Evolutionary conservation across 2,113 vertebrate genomes (phyloP), one percentile per base, ranked within the genome.

Genomic region (Rana temporaria): DNA sequence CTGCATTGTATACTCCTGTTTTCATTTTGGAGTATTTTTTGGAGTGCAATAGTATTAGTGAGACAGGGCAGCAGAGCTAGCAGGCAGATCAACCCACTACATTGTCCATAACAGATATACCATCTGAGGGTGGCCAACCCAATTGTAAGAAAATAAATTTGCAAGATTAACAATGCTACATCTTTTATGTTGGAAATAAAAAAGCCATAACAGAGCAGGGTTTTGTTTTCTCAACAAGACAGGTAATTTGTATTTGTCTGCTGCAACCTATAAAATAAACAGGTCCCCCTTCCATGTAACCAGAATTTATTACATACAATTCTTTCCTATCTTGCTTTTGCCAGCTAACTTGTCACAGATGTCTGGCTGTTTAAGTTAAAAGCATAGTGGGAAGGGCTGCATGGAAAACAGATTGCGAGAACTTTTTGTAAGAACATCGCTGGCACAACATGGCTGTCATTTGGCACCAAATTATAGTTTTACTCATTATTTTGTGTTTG

Each of bases 401-500:
- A 42, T 0, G 52, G 17, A 57, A 73, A 73, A 73, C 70, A 73
- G 70, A 73, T 59, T 59, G 70, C 7, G 2, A 8, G 16, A 73
- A 57, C 26, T 57, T 73, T 73, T 59, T 53, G 6, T 24, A 72
- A 72, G 52, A 32, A 72, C 70, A 72, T 24, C 30, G 53, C 24
- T 57, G 70, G 70, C 70, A 73, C 22, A 22, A 57, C 24, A 26
- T n/a, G 24, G 18, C 26, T 15, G 4, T 59, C 17, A 57, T 24
- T 34, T 73, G 26, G 53, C 70, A 73, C 16, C 15, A 32, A 57
- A 59, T 20, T 4, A 57, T 59, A 30, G 15, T 59, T 57, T 55
- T 73, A 30, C 70, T 73, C 26, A 34, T n/a, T 73, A 8, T 8
- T 19, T 24, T 57, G 55, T 57, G 32, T n/a, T 30, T 34, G n/a